Percentiles rank a stretch among this genome's conserved stretches.
phyloP scores from a whole-genome alignment of 37 sponge, comb jelly and placozoan species.

The Axinella damicornis region DNA sequence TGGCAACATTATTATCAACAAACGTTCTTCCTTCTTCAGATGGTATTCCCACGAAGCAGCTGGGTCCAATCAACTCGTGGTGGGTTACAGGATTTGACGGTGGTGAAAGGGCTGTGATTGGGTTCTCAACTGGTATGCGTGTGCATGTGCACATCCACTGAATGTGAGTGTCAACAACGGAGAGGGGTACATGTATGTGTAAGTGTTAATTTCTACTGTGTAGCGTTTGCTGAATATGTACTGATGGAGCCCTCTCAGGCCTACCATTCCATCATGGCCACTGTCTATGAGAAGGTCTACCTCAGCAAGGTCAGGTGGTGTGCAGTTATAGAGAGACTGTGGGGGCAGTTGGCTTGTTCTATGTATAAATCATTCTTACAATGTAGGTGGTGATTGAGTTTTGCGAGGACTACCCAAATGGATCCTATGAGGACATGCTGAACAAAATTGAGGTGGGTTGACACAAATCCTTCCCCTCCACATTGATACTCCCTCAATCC shows the following conservation, averaged over 20 bases:
- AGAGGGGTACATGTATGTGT: neutral
- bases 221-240: constrained; percentile 90
- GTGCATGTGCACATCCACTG: neutral
- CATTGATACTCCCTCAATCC: neutral
- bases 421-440: constrained; percentile 80
- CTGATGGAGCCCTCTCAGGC: constrained; percentile 80
- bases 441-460: constrained; percentile 72
- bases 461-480: neutral
- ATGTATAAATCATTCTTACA: neutral
- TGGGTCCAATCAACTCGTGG: constrained; percentile 87
- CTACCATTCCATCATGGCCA: constrained; percentile 77
- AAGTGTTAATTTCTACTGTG: neutral
- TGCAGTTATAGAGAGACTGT: too few relatives aligned
- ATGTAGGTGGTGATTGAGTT: constrained; percentile 89
- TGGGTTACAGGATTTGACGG: constrained; percentile 95
- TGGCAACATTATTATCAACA: too few relatives aligned
- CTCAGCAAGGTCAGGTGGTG: constrained; percentile 88
- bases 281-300: constrained; percentile 83
- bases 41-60: constrained; percentile 65
- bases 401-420: constrained; percentile 79
- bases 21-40: constrained; percentile 8
- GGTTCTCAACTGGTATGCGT: constrained; percentile 87
- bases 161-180: neutral
- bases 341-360: too few relatives aligned
- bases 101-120: constrained; percentile 86